Evolutionary conservation across 2,113 vertebrate species (phyloP).

Genomic region (Gasterosteus nipponicus): DNA sequence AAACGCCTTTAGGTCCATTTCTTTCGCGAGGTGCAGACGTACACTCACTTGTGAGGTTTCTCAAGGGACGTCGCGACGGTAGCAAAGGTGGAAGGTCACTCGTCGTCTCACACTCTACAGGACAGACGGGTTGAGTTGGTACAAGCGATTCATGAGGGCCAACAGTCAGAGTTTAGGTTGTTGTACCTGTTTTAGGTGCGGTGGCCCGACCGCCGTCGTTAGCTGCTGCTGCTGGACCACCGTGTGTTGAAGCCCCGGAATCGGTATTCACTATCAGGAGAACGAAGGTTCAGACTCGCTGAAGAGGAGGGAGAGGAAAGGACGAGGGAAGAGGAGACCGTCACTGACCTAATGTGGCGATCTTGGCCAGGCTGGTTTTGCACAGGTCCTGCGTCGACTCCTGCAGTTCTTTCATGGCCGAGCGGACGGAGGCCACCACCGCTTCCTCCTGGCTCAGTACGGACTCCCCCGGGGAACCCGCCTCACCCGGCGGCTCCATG

Average conservation of each 20-base stretch:
- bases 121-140: background rate
- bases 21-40: background rate
- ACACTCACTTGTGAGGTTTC: background rate
- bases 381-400: conserved; percentile 63
- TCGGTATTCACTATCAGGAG: conserved; percentile 67
- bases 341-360: conserved; percentile 67
- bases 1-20: background rate
- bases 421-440: conserved; percentile 48
- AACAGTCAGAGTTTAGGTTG: background rate
- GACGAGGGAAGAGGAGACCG: background rate
- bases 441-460: conserved; percentile 47
- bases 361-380: conserved; percentile 66
- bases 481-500: conserved; percentile 35
- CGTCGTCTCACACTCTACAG: conserved; percentile 47
- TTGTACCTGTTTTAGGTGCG: conserved; percentile 43
- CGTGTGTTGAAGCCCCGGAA: background rate
- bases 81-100: conserved; percentile 37
- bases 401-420: conserved; percentile 63
- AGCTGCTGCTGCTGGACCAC: background rate
- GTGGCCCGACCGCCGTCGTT: background rate
- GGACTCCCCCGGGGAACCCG: conserved; percentile 1
- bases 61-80: conserved; percentile 7
- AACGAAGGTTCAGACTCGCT: background rate
- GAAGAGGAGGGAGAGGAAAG: background rate
- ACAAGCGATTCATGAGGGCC: background rate